Conservation (phyloP, 1,140 invertebrate species). For the Leptopilina boulardi region DNA sequence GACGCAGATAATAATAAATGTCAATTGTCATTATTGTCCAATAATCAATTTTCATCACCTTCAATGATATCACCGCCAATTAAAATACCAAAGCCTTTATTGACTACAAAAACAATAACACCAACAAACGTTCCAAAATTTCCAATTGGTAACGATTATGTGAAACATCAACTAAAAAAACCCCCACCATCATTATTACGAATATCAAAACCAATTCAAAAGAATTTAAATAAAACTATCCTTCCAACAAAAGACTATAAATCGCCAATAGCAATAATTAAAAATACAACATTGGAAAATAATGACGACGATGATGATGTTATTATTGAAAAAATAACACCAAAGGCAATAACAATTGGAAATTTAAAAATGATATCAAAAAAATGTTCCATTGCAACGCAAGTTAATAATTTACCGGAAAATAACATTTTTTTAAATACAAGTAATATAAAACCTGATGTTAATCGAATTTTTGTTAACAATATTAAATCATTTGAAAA, state of each 20-base stretch:
- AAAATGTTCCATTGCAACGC: slow-evolving; percentile 49
- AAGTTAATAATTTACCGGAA: slow-evolving; percentile 45
- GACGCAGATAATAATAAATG: neutral
- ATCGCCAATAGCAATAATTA: neutral
- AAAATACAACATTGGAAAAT: neutral
- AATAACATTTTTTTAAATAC: slow-evolving; percentile 6
- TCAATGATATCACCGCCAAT: neutral
- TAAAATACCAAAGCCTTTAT: neutral
- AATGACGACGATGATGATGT: neutral
- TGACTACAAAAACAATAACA: neutral
- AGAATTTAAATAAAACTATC: neutral
- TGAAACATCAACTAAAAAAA: neutral
- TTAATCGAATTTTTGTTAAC: neutral
- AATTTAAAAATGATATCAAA: slow-evolving; percentile 20
- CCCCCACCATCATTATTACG: neutral
- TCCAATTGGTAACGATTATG: neutral
- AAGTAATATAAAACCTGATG: neutral
- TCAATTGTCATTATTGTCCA: neutral
- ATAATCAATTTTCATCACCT: neutral
- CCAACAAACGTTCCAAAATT: neutral
- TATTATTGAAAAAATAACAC: neutral
- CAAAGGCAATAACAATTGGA: neutral
- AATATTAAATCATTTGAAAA: neutral
- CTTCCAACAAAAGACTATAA: neutral
- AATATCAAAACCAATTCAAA: slow-evolving; percentile 18